Evolutionary conservation across 2,113 vertebrate genomes (phyloP).

Genomic region (Fregata magnificens): DNA sequence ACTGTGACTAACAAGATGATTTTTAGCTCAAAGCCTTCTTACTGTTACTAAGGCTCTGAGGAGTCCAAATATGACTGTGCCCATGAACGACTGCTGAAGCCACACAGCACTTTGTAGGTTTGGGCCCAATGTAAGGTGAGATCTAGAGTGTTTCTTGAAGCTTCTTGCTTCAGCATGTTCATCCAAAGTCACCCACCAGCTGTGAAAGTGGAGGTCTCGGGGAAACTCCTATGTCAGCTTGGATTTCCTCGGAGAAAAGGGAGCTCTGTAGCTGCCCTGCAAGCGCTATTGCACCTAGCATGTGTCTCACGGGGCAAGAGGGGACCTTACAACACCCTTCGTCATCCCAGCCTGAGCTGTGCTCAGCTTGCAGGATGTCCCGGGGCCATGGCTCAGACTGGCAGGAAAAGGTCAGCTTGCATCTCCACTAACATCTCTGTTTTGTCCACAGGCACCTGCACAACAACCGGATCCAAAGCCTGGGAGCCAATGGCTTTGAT

Average conservation of each 20-base stretch:
- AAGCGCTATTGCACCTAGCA: neutral
- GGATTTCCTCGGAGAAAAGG: neutral
- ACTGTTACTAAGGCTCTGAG: neutral
- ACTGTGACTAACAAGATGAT: neutral
- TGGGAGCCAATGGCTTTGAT: constrained; percentile 89
- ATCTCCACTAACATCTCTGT: neutral
- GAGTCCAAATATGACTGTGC: neutral
- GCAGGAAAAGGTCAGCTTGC: neutral
- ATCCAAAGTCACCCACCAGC: neutral
- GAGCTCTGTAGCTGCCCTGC: neutral
- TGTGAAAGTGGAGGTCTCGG: neutral
- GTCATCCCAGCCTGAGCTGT: neutral
- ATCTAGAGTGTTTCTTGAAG: neutral
- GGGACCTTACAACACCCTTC: accelerated
- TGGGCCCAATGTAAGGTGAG: neutral
- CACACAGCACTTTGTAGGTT: neutral
- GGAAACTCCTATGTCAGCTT: neutral
- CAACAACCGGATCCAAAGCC: constrained; percentile 90
- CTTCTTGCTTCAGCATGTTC: neutral
- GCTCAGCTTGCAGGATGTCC: neutral
- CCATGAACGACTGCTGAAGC: neutral
- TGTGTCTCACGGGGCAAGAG: neutral
- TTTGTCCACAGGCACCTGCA: constrained; percentile 87
- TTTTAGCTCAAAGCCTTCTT: neutral
- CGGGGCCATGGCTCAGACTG: neutral